Conservation (phyloP, 2,113 vertebrate species). For the Holacanthus passer region DNA sequence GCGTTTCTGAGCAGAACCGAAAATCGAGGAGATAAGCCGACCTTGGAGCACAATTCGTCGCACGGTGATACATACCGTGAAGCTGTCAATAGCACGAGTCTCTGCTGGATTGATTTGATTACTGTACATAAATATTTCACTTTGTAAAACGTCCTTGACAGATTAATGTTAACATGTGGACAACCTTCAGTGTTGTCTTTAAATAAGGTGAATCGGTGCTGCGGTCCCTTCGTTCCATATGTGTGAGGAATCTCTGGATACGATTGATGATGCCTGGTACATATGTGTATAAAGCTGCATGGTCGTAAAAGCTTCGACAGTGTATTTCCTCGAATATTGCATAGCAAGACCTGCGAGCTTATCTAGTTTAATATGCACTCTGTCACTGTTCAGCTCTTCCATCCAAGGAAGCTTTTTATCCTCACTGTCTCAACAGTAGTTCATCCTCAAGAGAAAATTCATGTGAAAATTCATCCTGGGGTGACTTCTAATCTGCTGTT, state of each 20-base stretch:
- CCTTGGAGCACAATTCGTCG: constrained; percentile 39
- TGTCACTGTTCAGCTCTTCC: constrained; percentile 22
- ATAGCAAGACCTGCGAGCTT: constrained; percentile 23
- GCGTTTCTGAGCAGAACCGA: constrained; percentile 46
- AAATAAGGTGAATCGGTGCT: neutral
- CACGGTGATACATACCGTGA: constrained; percentile 25
- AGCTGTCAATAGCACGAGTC: constrained; percentile 10
- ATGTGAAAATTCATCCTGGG: constrained; percentile 38
- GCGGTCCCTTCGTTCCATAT: neutral
- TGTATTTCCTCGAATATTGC: constrained; percentile 20
- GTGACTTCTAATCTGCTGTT: constrained; percentile 45
- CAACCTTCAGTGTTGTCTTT: constrained; percentile 4
- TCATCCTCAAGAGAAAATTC: constrained; percentile 38
- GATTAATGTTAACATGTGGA: constrained; percentile 8
- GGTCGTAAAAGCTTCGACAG: constrained; percentile 16
- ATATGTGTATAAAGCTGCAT: constrained; percentile 7
- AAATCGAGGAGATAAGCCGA: constrained; percentile 53
- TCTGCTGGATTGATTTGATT: constrained; percentile 20
- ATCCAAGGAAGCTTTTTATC: constrained; percentile 37
- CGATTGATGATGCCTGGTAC: constrained; percentile 25
- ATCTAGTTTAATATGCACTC: constrained; percentile 45
- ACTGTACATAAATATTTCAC: constrained; percentile 23
- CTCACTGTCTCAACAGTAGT: constrained; percentile 8
- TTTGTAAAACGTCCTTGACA: constrained; percentile 24
- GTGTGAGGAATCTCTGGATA: neutral